Percentiles rank a stretch among this genome's conserved stretches.
Conservation (phyloP, 2,113 vertebrate species). For the Oryzias javanicus region DNA sequence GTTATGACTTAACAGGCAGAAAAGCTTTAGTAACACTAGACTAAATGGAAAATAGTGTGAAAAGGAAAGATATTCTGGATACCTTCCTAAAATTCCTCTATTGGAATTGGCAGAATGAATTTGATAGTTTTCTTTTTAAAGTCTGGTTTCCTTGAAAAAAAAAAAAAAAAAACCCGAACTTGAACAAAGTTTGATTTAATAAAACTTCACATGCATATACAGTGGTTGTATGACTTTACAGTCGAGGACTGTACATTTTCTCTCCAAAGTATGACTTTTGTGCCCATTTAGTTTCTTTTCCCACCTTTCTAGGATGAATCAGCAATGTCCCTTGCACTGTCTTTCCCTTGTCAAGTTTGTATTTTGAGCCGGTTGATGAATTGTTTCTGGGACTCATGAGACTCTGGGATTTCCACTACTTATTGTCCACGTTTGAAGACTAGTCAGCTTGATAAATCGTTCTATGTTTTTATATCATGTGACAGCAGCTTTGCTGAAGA, state of each 20-base stretch:
- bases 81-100: neutral
- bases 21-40: neutral
- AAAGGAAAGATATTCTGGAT: neutral
- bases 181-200: neutral
- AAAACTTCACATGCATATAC: neutral
- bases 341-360: neutral
- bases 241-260: neutral
- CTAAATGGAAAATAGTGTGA: neutral
- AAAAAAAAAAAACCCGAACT: neutral
- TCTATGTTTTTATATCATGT: neutral
- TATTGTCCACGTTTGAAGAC: slow-evolving; percentile 7
- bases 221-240: neutral
- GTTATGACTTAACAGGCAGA: neutral
- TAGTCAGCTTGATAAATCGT: slow-evolving; percentile 8
- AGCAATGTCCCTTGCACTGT: neutral
- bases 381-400: slow-evolving; percentile 1
- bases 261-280: neutral
- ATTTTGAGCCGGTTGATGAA: neutral
- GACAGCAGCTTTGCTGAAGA: neutral
- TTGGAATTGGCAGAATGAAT: neutral
- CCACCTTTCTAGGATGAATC: neutral
- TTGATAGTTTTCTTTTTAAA: neutral
- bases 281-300: neutral
- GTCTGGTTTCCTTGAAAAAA: neutral
- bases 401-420: slow-evolving; percentile 10